Base-by-base conservation (phyloP, 35 echinoderm and acorn worm species). In the Apostichopus parvimensis region DNA sequence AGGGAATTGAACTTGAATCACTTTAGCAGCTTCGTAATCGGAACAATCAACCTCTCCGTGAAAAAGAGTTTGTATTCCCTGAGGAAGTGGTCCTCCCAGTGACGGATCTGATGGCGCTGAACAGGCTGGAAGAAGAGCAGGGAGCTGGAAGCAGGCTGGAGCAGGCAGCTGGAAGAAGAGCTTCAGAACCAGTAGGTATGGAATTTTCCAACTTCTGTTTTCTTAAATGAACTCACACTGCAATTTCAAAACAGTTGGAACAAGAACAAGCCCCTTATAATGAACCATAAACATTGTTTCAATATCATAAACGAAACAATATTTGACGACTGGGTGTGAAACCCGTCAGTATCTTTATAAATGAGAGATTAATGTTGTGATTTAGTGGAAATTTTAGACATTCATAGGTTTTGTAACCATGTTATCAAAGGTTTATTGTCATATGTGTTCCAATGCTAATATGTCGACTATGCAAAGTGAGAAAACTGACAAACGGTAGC, bases 61-160 rank as follows among this genome's bases (percentile, higher is more conserved):
- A 21, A 6, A 6, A 77, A 77, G 73, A 77, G 25, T 77, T 11
- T 77, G 73, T 77, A 17, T 21, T 77, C 17, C 73, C 73, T 15
- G 73, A 77, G 73, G 73, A 17, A 12, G 73, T 77, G 1, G 2
- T 77, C 15, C 73, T 77, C 73, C 73, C 73, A 13, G 73, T 77
- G 73, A 77, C 75, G n/a, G 75, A 77, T 77, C 75, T 77, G n/a
- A 25, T 25, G 28, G 75, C 18, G 17, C 75, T 77, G 75, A 18
- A 77, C 18, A 9, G 28, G 28, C 28, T n/a, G 75, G 75, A 77
- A 18, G 73, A 77, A 2, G 73, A 77, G 9, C 15, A 23, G 8
- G 15, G 73, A 77, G 9, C 15, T 77, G 8, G 15, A 77, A 15
- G 14, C 73, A 77, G 25, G 26, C 26, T 28, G 26, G 26, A 28